phyloP scores from a whole-genome alignment of 2,113 vertebrate species.

The Felis catus region F.catus_Fca126_mat1.0 CM031412.1:192705001-192705500 shows the following conservation, averaged over 20 bases:
- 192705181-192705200: not conserved
- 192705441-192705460: not conserved
- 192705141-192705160: not conserved
- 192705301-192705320: not conserved
- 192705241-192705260: not conserved
- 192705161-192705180: not conserved
- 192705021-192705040: not conserved
- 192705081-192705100: not conserved
- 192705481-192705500: not conserved
- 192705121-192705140: not conserved
- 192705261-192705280: not conserved
- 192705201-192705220: not conserved
- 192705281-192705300: not conserved
- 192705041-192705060: not conserved
- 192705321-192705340: not conserved
- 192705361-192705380: not conserved
- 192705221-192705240: not conserved
- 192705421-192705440: not conserved
- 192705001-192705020: not conserved
- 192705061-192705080: not conserved
- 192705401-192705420: not conserved
- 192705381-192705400: not conserved
- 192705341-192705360: not conserved
- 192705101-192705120: not conserved
- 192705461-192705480: not conserved